phyloP scores from a whole-genome alignment of 2,888 invertebrate species.

The Strigamia maritima region DNA sequence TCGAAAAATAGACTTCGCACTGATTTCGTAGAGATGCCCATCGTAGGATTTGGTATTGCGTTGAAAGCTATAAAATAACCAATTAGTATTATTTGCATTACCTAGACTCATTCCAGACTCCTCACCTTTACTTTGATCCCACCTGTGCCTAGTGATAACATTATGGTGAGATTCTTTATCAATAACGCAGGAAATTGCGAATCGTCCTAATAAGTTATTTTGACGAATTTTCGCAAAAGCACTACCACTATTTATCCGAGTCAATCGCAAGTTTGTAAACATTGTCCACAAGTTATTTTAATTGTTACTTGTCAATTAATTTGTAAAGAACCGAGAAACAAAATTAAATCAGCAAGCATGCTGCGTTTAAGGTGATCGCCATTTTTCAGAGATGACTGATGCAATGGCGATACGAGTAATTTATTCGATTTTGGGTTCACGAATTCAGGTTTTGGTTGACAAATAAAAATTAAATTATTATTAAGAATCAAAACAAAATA shows the following conservation, averaged over 20 bases:
- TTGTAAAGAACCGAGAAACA: not conserved
- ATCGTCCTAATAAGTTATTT: not conserved
- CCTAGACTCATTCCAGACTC: not conserved
- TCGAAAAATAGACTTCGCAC: not conserved
- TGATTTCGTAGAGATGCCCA: not conserved
- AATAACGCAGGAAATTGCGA: not conserved
- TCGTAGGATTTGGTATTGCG: not conserved
- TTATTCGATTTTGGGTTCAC: not conserved
- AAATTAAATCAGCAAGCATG: not conserved
- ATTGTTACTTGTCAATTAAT: not conserved
- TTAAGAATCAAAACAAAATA: no score
- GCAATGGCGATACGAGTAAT: not conserved
- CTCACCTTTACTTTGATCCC: not conserved
- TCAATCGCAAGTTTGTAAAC: not conserved
- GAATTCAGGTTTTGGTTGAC: no score
- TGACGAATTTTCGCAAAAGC: not conserved
- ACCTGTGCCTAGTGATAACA: not conserved
- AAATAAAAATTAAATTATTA: no score
- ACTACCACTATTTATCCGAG: not conserved
- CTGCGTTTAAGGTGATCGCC: not conserved
- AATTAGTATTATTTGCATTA: no score
- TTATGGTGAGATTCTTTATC: not conserved
- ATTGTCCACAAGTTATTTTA: not conserved
- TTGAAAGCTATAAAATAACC: not conserved
- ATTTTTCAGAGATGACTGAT: not conserved